Evolutionary conservation across 2,888 invertebrate genomes (phyloP).

Genomic region (Ectemnius cavifrons): DNA sequence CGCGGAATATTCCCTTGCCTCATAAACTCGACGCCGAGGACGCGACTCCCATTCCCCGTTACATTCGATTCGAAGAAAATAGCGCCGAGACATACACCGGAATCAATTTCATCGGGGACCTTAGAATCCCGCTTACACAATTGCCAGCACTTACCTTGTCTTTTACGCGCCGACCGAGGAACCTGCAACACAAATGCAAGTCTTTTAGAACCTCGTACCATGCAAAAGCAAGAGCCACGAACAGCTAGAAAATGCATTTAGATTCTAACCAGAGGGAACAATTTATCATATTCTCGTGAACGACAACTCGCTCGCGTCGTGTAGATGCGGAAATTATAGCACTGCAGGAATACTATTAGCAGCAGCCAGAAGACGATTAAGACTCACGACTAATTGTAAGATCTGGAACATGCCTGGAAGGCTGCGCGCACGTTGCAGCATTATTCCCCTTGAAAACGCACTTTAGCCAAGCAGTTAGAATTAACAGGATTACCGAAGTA

Average conservation of each 20-base stretch:
- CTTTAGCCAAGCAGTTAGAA: conserved; percentile 16
- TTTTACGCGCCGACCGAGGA: too few relatives aligned
- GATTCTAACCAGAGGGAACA: background rate
- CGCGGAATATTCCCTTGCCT: conserved; percentile 31
- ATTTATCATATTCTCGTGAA: background rate
- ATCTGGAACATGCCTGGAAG: background rate
- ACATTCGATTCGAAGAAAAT: background rate
- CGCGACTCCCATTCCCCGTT: background rate
- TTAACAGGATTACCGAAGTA: conserved; percentile 27
- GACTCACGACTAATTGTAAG: background rate
- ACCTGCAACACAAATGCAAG: too few relatives aligned
- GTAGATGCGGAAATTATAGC: background rate
- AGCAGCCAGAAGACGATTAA: background rate
- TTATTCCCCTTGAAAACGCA: conserved; percentile 7
- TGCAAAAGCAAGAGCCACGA: too few relatives aligned
- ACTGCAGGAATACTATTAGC: background rate
- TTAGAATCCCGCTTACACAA: too few relatives aligned
- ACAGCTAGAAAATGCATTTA: too few relatives aligned
- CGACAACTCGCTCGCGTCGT: background rate
- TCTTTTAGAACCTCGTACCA: too few relatives aligned
- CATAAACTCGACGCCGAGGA: conserved; percentile 16
- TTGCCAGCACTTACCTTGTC: too few relatives aligned
- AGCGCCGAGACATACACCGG: background rate
- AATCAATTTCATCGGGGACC: background rate
- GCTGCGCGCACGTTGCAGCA: background rate